A percentile compares a stretch with the other conserved stretches of the same genome.
phyloP scores from a whole-genome alignment of 2,113 vertebrate species.

The Platysteira castanea region DNA sequence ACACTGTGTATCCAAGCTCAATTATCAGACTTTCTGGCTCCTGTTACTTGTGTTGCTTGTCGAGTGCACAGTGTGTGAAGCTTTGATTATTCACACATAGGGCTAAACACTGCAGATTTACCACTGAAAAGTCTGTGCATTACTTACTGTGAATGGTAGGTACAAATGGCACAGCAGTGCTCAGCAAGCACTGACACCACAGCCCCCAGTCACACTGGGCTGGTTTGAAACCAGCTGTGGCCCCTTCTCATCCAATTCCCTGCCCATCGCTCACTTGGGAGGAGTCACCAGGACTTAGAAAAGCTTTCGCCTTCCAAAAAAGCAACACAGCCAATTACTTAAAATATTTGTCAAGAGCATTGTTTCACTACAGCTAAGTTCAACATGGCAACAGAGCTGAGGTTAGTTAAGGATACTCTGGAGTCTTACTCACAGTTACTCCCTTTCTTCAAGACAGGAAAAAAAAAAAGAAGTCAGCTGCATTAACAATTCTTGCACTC shows the following conservation, averaged over 20 bases:
- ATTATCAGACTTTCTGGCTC: background rate
- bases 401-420: conserved; percentile 42
- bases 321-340: conserved; percentile 2
- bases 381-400: conserved; percentile 33
- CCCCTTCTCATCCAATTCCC: background rate
- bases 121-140: background rate
- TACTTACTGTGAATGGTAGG: background rate
- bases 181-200: background rate
- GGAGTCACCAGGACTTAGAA: background rate
- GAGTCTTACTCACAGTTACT: background rate
- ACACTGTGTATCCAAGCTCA: background rate
- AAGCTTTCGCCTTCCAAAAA: conserved; percentile 20
- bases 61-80: background rate
- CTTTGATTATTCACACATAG: background rate
- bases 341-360: conserved; percentile 28
- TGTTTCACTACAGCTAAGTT: conserved; percentile 31
- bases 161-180: background rate
- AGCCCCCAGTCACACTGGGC: background rate
- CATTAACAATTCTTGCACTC: background rate
- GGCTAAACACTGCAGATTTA: background rate
- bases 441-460: background rate
- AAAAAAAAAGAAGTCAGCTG: background rate
- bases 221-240: background rate
- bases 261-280: background rate
- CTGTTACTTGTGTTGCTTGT: background rate